Percentiles rank a stretch among this genome's conserved stretches.
Evolutionary conservation across 2,888 invertebrate genomes (phyloP).

Genomic region (Arge pagana): DNA sequence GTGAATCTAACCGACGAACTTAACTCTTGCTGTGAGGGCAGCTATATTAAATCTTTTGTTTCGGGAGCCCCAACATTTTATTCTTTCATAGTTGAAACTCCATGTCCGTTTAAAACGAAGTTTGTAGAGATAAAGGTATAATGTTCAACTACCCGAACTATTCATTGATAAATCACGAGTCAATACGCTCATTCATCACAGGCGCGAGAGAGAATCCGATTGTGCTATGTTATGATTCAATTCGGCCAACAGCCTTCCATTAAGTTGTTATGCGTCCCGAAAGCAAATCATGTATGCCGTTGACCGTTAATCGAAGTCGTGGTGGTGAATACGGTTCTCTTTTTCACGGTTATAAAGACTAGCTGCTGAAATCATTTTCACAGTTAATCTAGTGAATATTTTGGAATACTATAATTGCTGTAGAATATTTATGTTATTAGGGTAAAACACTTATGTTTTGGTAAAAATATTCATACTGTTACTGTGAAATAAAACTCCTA

Average conservation of each 20-base stretch:
- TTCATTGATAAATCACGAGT: constrained; percentile 22
- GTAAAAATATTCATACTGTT: no score
- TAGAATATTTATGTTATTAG: no score
- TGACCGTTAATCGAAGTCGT: background rate
- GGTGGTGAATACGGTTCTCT: background rate
- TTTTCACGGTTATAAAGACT: background rate
- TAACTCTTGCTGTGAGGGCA: background rate
- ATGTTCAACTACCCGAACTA: constrained; percentile 26
- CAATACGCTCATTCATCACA: constrained; percentile 12
- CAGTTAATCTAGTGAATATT: no score
- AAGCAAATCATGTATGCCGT: background rate
- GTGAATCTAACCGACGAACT: constrained; percentile 51
- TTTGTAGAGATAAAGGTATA: background rate
- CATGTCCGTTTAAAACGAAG: no score
- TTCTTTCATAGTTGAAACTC: no score
- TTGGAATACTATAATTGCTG: no score
- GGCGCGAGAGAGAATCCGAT: background rate
- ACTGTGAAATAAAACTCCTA: no score
- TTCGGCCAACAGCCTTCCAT: background rate
- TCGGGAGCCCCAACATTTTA: background rate
- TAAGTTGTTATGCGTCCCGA: background rate
- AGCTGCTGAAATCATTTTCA: no score
- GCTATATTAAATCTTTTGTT: background rate
- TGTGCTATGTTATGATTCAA: background rate
- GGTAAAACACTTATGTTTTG: no score